Evolutionary conservation across 2,113 vertebrate species (phyloP).

Genomic region (Dicaeum eximium): DNA sequence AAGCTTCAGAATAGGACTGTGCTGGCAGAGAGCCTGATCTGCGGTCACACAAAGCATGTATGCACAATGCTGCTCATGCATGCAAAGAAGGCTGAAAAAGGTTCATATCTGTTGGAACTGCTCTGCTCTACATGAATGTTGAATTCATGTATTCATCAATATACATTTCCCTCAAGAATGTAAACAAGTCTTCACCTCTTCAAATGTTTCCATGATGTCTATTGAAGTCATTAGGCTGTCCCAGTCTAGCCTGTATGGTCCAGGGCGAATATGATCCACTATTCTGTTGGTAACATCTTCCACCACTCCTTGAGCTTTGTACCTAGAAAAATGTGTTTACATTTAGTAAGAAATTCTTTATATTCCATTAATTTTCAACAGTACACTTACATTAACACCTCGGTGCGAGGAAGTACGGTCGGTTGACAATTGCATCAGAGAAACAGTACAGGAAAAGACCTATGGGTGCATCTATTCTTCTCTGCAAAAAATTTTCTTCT

Average conservation of each 20-base stretch:
- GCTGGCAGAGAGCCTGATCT: neutral
- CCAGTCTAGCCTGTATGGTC: conserved; percentile 80
- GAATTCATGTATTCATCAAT: neutral
- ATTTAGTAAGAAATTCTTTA: neutral
- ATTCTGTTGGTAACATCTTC: conserved; percentile 69
- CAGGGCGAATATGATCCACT: conserved; percentile 83
- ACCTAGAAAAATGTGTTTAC: conserved; percentile 64
- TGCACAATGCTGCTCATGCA: fast-evolving
- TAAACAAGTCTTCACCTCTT: conserved; percentile 70
- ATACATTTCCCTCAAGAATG: neutral
- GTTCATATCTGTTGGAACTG: neutral
- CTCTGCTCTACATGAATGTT: neutral
- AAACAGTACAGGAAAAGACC: neutral
- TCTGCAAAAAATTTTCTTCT: neutral
- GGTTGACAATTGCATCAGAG: neutral
- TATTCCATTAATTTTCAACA: neutral
- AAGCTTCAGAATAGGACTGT: neutral
- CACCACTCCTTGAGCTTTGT: conserved; percentile 82
- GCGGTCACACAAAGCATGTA: neutral
- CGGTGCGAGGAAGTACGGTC: neutral
- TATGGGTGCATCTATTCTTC: neutral
- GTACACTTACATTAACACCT: neutral
- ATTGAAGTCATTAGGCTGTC: conserved; percentile 84
- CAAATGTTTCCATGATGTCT: conserved; percentile 80
- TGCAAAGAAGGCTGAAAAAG: neutral